phyloP scores from a whole-genome alignment of 1,140 invertebrate genomes.

The Drosophila hydei region DNA sequence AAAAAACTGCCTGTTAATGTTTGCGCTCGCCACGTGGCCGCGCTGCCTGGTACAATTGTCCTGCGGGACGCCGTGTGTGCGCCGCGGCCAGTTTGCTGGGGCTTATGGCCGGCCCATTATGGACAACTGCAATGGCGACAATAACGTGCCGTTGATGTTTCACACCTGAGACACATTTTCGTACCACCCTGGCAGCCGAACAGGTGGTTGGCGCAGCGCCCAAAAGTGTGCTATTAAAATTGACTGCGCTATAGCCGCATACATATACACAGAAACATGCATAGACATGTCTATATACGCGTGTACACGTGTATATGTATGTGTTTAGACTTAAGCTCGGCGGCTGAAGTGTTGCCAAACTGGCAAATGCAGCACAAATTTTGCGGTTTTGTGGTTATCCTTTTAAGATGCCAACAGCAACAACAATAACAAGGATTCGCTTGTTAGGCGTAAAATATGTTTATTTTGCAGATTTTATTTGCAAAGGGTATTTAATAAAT shows the following conservation, averaged over 20 bases:
- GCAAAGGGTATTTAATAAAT: slow-evolving; percentile 56
- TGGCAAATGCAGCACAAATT: slow-evolving; percentile 71
- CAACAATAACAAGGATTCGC: slow-evolving; percentile 23
- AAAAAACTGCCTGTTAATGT: slow-evolving; percentile 71
- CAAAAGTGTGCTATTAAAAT: slow-evolving; percentile 66
- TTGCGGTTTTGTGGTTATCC: slow-evolving; percentile 65
- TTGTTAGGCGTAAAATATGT: slow-evolving; percentile 68
- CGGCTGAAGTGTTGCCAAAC: slow-evolving; percentile 59
- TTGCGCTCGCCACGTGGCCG: too few species aligned
- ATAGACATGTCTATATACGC: slow-evolving; percentile 4
- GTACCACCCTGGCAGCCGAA: slow-evolving; percentile 17
- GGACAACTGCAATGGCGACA: slow-evolving; percentile 77
- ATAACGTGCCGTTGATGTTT: slow-evolving; percentile 77
- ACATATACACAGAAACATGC: slow-evolving; percentile 11
- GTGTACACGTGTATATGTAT: slow-evolving; percentile 1
- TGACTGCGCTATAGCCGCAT: slow-evolving; percentile 35
- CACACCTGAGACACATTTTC: slow-evolving; percentile 71
- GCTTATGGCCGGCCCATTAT: slow-evolving; percentile 74
- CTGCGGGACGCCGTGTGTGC: slow-evolving; percentile 44
- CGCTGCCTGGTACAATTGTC: slow-evolving; percentile 61
- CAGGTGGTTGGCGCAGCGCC: slow-evolving; percentile 75
- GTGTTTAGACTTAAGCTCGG: too few species aligned
- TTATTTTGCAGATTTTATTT: slow-evolving; percentile 50
- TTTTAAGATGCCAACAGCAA: slow-evolving; percentile 55
- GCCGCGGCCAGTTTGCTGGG: slow-evolving; percentile 32